Conservation (phyloP, 2,888 invertebrate genomes). For the Conops quadrifasciatus region DNA sequence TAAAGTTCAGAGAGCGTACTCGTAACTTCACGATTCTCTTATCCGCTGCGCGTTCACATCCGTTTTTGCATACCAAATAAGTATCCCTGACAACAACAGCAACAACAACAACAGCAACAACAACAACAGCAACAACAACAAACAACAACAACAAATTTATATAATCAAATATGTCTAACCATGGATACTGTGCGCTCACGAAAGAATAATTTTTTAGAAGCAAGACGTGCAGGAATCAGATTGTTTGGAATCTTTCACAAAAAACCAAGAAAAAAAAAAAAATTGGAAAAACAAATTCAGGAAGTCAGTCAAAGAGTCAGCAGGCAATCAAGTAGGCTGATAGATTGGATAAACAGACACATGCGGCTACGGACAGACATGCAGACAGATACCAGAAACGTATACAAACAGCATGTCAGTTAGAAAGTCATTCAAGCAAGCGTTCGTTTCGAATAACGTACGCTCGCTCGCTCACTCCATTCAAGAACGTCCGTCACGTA, state of each 20-base stretch:
- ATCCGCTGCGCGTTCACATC: conserved; percentile 31
- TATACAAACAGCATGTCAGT: neutral
- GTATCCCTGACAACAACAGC: neutral
- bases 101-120: too few relatives aligned
- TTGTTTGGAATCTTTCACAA: conserved; percentile 3
- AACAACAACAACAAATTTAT: too few relatives aligned
- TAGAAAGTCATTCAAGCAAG: neutral
- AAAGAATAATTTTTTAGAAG: neutral
- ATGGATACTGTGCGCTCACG: neutral
- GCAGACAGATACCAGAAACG: neutral
- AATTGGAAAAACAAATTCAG: neutral
- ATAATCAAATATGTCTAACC: neutral
- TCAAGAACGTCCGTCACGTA: conserved; percentile 32
- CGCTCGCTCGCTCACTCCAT: too few relatives aligned
- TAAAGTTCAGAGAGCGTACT: too few relatives aligned
- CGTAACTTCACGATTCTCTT: conserved; percentile 28
- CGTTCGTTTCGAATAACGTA: neutral
- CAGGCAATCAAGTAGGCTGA: neutral
- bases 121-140: too few relatives aligned
- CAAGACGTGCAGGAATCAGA: neutral
- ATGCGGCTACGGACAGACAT: neutral
- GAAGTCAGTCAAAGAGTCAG: neutral
- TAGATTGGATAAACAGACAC: conserved; percentile 1
- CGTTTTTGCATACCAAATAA: conserved; percentile 34
- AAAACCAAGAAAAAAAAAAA: conserved; percentile 16